These are phyloP conservation scores for Cercopithecus mona DNA, from an alignment of 2,113 vertebrate genomes.

Conservation along the genomic window DNA sequence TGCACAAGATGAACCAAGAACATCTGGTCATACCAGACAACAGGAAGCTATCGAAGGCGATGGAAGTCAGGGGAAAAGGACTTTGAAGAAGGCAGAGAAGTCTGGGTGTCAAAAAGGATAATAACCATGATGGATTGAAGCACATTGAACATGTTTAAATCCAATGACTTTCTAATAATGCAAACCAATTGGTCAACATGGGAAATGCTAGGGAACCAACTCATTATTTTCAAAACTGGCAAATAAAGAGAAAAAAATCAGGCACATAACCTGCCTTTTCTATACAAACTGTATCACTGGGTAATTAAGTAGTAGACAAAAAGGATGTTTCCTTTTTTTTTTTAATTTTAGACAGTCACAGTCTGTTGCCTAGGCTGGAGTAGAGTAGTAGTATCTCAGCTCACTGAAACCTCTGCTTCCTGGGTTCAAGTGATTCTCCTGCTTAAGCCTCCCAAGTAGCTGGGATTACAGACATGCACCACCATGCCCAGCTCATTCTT, in stretches of 20 bases:
- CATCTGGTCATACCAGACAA: not conserved
- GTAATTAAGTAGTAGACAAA: not conserved
- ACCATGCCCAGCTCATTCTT: too few relatives aligned
- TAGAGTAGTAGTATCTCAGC: too few relatives aligned
- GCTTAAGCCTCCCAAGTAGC: too few relatives aligned
- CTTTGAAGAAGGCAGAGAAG: not conserved
- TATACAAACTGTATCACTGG: not conserved
- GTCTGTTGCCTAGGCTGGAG: too few relatives aligned
- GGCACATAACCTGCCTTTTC: not conserved
- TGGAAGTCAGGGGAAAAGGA: not conserved
- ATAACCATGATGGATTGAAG: not conserved
- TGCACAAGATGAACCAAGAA: not conserved
- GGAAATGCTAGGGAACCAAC: not conserved
- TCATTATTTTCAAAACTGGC: not conserved
- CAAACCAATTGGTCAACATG: not conserved
- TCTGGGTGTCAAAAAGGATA: not conserved
- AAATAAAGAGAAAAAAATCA: not conserved
- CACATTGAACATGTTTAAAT: not conserved
- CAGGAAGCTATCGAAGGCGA: not conserved
- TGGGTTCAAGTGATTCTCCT: too few relatives aligned
- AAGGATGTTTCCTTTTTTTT: too few relatives aligned
- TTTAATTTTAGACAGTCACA: too few relatives aligned
- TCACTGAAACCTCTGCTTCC: too few relatives aligned
- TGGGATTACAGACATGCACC: too few relatives aligned
- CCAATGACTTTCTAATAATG: not conserved